These are phyloP conservation scores for Decapterus maruadsi DNA, from an alignment of 2,797 vertebrate species.

Conservation along the genomic window DNA sequence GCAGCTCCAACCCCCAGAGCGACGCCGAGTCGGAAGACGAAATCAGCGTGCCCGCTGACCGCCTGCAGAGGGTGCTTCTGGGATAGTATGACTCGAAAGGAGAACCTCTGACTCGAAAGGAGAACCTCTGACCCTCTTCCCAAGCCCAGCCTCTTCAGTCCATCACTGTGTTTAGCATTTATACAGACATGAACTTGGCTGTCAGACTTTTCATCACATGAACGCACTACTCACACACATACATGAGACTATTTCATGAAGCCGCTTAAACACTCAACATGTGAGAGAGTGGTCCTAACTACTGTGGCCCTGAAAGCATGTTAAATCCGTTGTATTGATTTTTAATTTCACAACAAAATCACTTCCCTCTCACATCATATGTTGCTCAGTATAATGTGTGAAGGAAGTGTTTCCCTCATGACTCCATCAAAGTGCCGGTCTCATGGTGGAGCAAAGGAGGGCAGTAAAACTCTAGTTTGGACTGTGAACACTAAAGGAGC, in stretches of 20 bases:
- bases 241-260: neutral
- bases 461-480: slow-evolving; percentile 42
- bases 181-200: slow-evolving; percentile 1
- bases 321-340: neutral
- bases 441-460: slow-evolving; percentile 44
- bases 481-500: slow-evolving; percentile 9
- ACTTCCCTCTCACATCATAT: neutral
- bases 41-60: slow-evolving; percentile 90
- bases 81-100: slow-evolving; percentile 81
- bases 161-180: slow-evolving; percentile 24
- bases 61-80: slow-evolving; percentile 98
- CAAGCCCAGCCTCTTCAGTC: neutral
- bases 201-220: slow-evolving; percentile 1
- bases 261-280: slow-evolving; percentile 14
- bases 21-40: slow-evolving; percentile 97
- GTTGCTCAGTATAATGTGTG: neutral
- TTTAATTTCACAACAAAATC: neutral
- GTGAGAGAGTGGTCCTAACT: neutral
- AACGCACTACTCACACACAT: neutral
- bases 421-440: slow-evolving; percentile 29
- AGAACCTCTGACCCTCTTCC: slow-evolving; percentile 7
- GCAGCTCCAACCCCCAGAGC: slow-evolving; percentile 96
- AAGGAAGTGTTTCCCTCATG: slow-evolving; percentile 1
- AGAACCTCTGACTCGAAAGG: neutral
- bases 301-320: slow-evolving; percentile 9